Percentiles rank a stretch among this genome's conserved stretches.
Conservation (phyloP, 2,888 invertebrate species). For the Tiliacea aurago region DNA sequence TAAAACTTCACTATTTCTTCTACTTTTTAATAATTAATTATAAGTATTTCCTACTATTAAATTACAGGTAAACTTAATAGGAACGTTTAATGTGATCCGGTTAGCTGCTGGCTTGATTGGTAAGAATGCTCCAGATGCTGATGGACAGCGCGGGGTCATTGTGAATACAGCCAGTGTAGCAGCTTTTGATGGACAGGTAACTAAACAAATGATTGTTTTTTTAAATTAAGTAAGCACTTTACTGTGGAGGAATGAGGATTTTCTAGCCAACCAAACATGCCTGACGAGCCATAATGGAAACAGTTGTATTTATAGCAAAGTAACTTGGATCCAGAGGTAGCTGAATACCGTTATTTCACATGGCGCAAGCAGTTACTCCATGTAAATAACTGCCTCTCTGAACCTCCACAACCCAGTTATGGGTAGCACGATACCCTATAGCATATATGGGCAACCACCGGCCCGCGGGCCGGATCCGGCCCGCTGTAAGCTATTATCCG, state of each 20-base stretch:
- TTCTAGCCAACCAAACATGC: neutral
- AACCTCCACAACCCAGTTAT: neutral
- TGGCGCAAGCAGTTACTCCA: neutral
- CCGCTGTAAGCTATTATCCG: too few species aligned
- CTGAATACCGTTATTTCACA: neutral
- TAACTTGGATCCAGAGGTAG: neutral
- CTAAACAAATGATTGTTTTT: neutral
- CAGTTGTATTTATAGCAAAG: neutral
- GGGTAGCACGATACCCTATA: neutral
- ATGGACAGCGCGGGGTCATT: constrained; percentile 97
- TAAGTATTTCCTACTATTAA: constrained; percentile 8
- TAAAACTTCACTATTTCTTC: neutral
- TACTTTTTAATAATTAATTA: neutral
- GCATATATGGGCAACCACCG: too few species aligned
- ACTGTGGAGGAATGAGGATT: neutral
- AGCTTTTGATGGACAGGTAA: constrained; percentile 96
- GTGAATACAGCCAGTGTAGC: constrained; percentile 99
- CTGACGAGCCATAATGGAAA: neutral
- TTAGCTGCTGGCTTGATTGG: constrained; percentile 95
- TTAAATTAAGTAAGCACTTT: neutral
- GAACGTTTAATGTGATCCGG: constrained; percentile 98
- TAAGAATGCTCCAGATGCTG: constrained; percentile 94
- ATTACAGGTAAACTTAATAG: constrained; percentile 95
- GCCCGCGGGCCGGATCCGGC: too few species aligned
- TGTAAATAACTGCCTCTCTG: neutral